Evolutionary conservation across 2,797 vertebrate genomes (phyloP).

Genomic region (Cuniculus paca): DNA sequence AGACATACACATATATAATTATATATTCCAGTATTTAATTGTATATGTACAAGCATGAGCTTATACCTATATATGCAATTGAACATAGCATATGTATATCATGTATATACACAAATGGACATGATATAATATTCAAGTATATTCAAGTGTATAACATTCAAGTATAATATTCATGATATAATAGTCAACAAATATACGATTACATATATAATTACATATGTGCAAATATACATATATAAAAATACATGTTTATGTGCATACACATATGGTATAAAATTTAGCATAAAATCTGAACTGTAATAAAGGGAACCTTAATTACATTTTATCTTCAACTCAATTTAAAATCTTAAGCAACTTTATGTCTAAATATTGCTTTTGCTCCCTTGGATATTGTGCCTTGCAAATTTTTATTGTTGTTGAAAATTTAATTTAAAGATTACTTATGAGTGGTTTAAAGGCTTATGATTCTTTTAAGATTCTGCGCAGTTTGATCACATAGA

Average conservation of each 20-base stretch:
- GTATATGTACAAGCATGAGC: background rate
- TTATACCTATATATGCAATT: background rate
- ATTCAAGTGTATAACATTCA: no score
- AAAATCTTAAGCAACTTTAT: conserved; percentile 11
- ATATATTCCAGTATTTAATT: background rate
- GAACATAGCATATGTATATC: background rate
- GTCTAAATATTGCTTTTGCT: background rate
- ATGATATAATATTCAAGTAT: background rate
- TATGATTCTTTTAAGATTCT: background rate
- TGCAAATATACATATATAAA: background rate
- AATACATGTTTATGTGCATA: background rate
- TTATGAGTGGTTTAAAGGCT: background rate
- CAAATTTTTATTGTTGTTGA: background rate
- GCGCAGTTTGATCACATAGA: background rate
- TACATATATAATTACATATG: background rate
- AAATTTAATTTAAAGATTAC: background rate
- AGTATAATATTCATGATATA: no score
- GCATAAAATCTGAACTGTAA: background rate
- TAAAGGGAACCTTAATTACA: background rate
- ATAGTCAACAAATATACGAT: background rate
- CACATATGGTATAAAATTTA: background rate
- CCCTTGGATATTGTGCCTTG: background rate
- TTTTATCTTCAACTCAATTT: background rate
- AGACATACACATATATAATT: background rate
- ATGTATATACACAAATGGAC: background rate